Percentiles rank a stretch among this genome's conserved stretches.
Conservation (phyloP, 2,113 vertebrate genomes). For the Sylvilagus bachmani region DNA sequence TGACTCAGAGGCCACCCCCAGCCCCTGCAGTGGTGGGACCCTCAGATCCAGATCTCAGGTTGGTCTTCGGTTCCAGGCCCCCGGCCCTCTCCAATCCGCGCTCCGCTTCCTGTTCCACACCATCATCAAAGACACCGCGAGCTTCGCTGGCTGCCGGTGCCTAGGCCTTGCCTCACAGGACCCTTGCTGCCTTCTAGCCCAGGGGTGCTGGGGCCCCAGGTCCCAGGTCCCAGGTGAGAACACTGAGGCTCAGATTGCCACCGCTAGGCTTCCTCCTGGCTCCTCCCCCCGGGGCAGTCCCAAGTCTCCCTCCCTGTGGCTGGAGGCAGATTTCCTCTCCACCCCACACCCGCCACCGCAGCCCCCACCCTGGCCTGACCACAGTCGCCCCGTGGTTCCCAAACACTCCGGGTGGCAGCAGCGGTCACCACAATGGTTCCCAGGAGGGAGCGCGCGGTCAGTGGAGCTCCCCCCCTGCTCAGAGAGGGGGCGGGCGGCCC, state of each 20-base stretch:
- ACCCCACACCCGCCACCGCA: background rate
- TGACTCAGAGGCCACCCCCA: background rate
- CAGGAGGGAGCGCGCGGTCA: background rate
- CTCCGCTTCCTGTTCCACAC: accelerated
- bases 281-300: background rate
- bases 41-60: no score
- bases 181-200: background rate
- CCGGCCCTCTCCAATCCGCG: accelerated
- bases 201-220: background rate
- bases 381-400: background rate
- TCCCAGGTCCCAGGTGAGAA: background rate
- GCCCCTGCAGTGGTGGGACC: background rate
- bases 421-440: constrained; percentile 7
- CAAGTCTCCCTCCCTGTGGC: background rate
- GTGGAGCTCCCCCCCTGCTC: background rate
- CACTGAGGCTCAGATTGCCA: background rate
- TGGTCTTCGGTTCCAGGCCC: background rate
- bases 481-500: accelerated
- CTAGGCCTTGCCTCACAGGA: accelerated
- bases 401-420: background rate
- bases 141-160: background rate
- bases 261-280: background rate
- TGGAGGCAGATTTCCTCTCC: constrained; percentile 14
- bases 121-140: background rate
- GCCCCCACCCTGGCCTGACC: background rate